A percentile compares a stretch with the other conserved stretches of the same genome.
Conservation (phyloP, 2,113 vertebrate species). For the Dipodomys ordii region DNA sequence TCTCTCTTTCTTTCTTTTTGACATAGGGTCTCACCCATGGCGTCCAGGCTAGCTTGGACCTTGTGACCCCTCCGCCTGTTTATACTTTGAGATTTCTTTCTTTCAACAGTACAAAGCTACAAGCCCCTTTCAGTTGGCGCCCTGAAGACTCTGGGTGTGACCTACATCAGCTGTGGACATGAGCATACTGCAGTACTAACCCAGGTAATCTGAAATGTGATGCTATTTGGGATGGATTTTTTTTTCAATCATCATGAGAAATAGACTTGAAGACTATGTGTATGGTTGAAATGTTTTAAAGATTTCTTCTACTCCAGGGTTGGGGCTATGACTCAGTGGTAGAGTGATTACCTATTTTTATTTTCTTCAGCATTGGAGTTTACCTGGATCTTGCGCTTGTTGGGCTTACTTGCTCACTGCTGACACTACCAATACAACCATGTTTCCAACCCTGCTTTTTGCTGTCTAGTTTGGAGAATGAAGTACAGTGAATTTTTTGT, state of each 20-base stretch:
- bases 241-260: background rate
- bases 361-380: too few species aligned
- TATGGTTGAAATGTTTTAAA: too few species aligned
- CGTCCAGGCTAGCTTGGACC: background rate
- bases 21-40: background rate
- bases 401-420: too few species aligned
- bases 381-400: too few species aligned
- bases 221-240: background rate
- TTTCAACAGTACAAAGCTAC: conserved; percentile 85
- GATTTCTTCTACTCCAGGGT: too few species aligned
- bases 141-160: conserved; percentile 92
- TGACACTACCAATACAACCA: too few species aligned
- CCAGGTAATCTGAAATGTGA: conserved; percentile 88
- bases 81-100: conserved; percentile 41
- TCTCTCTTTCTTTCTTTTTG: too few species aligned
- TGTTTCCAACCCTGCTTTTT: too few species aligned
- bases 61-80: background rate
- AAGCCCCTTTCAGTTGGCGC: conserved; percentile 92
- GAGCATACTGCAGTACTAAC: conserved; percentile 90
- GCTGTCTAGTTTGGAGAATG: too few species aligned
- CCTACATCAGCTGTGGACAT: conserved; percentile 94
- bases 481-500: too few species aligned
- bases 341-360: too few species aligned
- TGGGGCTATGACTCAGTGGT: too few species aligned
- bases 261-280: background rate